Base-by-base conservation (phyloP, 2,888 invertebrate species). In the Yponomeuta cagnagella region DNA sequence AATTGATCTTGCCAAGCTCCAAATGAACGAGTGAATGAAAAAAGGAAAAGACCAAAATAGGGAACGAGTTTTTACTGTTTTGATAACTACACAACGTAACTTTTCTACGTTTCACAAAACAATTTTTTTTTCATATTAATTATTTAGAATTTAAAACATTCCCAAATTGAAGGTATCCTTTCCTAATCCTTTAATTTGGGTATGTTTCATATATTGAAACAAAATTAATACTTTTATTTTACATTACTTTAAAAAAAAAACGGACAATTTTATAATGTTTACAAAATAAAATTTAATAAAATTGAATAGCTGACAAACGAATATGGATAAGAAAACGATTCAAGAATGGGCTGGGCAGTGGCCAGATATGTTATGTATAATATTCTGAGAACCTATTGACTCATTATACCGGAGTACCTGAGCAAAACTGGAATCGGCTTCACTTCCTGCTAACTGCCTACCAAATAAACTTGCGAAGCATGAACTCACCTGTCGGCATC, bases 401-500 rank as follows among this genome's bases (percentile, higher is more conserved):
- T 58, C 52, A 58, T 58, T 58, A 15, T 15, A 12, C 52, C 52
- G 12, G 52, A 58, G 52, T 58, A 58, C 52, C 52, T 58, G 52
- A 15, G 15, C 15, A 58, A 58, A 58, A 58, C 52, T 58, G 52
- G 52, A 58, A 58, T 58, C 15, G 15, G 52, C 52, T 15, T 15
- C 52, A 58, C 52, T 52, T 52, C 52, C 52, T 52, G 10, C 12
- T 52, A 52, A 15, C 15, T 58, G 15, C 52, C 33, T 65, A 65
- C 30, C 65, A n/a, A 65, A n/a, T 30, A 31, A 23, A 23, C n/a
- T 31, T 37, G 43, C 9, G 43, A 71, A 64, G 69, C 52, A 69
- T 15, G 68, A 37, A 77, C 85, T 83, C 74, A 89, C 89, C 87
- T 88, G 77, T 89, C 85, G 68, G 75, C 74, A 72, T 82, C 81